Percentiles rank a stretch among this genome's conserved stretches.
phyloP scores from a whole-genome alignment of 2,113 vertebrate genomes.

The Xiphophorus maculatus region DNA sequence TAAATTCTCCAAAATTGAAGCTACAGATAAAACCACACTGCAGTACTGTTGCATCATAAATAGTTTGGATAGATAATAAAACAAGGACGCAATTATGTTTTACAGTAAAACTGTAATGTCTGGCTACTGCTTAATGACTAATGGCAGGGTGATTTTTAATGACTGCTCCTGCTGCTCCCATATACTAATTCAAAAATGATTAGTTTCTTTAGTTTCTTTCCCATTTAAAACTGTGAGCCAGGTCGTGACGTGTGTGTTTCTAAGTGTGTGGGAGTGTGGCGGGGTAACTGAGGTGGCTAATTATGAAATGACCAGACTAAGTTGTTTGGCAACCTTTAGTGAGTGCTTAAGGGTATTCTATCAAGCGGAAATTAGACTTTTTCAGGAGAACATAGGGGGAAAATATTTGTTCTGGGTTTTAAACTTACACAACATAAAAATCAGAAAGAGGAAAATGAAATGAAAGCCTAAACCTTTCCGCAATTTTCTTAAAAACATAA shows the following conservation, averaged over 20 bases:
- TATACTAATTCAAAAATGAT: constrained; percentile 59
- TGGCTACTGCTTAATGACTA: constrained; percentile 60
- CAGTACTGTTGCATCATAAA: constrained; percentile 56
- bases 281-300: constrained; percentile 26
- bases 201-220: constrained; percentile 41
- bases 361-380: not conserved
- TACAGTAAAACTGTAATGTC: constrained; percentile 57
- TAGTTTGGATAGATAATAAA: constrained; percentile 60
- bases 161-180: constrained; percentile 52
- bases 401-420: not conserved
- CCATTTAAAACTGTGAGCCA: not conserved
- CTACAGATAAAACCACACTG: constrained; percentile 57
- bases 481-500: not conserved
- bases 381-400: not conserved
- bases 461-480: not conserved
- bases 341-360: constrained; percentile 5
- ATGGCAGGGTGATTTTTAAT: constrained; percentile 58
- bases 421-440: not conserved
- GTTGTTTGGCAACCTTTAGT: not conserved
- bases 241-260: not conserved
- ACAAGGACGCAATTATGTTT: constrained; percentile 52
- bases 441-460: not conserved
- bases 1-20: constrained; percentile 44
- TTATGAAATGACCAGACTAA: constrained; percentile 5
- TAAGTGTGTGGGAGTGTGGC: not conserved